Evolutionary conservation across 2,113 vertebrate species (phyloP).

Genomic region (Callithrix jacchus): DNA sequence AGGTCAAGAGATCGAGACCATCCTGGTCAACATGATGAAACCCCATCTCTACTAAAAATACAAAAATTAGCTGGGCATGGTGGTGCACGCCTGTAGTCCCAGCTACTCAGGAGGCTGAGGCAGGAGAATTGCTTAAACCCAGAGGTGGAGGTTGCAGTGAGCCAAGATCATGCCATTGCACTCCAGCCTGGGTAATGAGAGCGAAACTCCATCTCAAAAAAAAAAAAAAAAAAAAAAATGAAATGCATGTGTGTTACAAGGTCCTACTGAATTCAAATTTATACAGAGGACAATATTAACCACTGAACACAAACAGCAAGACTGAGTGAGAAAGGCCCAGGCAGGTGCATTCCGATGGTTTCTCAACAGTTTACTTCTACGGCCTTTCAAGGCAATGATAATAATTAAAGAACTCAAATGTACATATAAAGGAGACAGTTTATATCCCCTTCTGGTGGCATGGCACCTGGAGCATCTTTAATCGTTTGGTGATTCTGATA

Average conservation of each 20-base stretch:
- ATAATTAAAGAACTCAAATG: not conserved
- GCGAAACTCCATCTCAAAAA: too few species aligned
- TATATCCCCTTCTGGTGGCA: not conserved
- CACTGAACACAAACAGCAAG: not conserved
- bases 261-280: not conserved
- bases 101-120: too few species aligned
- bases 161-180: too few species aligned
- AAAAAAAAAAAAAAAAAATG: not conserved
- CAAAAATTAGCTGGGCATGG: too few species aligned
- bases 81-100: too few species aligned
- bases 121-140: too few species aligned
- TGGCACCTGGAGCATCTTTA: not conserved
- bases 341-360: not conserved
- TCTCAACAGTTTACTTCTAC: not conserved
- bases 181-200: too few species aligned
- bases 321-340: not conserved
- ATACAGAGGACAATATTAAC: not conserved
- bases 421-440: not conserved
- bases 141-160: too few species aligned
- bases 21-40: too few species aligned
- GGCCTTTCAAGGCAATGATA: not conserved
- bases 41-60: too few species aligned
- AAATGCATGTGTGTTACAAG: not conserved
- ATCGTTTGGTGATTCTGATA: not conserved
- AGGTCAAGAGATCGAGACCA: too few species aligned